phyloP scores from a whole-genome alignment of 2,113 vertebrate species.

The Nymphicus hollandicus region DNA sequence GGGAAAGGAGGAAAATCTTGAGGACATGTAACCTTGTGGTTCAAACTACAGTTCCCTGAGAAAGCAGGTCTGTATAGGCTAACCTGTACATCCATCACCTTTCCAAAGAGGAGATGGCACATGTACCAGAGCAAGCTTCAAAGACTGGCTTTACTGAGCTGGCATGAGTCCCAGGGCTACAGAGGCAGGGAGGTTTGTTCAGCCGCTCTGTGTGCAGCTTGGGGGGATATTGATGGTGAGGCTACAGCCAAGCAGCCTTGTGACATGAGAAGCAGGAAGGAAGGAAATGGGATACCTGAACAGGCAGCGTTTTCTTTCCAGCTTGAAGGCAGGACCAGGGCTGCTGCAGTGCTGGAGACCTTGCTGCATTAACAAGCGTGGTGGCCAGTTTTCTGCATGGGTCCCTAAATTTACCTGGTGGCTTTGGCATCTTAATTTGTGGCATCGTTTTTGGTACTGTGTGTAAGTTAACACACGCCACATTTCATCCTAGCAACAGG shows the following conservation, averaged over 20 bases:
- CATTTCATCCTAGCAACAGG: neutral
- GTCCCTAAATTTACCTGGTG: neutral
- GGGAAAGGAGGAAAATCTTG: neutral
- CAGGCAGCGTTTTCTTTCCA: neutral
- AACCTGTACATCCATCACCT: neutral
- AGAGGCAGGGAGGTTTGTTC: neutral
- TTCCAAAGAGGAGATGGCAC: neutral
- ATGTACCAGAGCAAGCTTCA: neutral
- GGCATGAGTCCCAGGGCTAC: accelerated
- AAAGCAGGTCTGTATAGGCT: neutral
- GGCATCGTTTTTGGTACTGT: neutral
- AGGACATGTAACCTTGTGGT: neutral
- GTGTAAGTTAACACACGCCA: accelerated
- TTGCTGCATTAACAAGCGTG: neutral
- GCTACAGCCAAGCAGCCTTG: neutral
- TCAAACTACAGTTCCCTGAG: neutral
- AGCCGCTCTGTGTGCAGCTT: neutral
- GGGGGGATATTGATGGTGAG: neutral
- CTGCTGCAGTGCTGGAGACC: neutral
- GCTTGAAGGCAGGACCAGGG: neutral
- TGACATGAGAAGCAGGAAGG: neutral
- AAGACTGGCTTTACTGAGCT: neutral
- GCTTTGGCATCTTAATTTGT: neutral
- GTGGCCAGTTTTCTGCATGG: neutral
- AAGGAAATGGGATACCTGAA: neutral